Conservation (phyloP, 1,140 invertebrate genomes). For the Sipha flava region DNA sequence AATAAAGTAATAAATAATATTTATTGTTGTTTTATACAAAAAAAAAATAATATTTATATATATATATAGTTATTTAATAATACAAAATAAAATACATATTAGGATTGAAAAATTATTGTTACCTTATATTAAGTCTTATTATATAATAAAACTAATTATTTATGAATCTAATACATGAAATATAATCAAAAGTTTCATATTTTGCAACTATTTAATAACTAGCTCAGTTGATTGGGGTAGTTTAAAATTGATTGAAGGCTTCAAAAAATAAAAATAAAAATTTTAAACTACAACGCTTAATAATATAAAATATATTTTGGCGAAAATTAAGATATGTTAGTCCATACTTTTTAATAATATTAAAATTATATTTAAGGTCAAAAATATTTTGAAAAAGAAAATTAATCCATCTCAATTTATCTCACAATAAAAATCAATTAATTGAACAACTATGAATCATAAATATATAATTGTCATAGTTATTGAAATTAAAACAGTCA, state of each 20-base stretch:
- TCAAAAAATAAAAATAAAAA: neutral
- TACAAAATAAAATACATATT: constrained; percentile 29
- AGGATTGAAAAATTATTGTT: neutral
- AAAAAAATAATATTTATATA: constrained; percentile 9
- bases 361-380: neutral
- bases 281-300: neutral
- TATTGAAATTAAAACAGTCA: neutral
- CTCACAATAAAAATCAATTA: neutral
- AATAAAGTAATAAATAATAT: constrained; percentile 23
- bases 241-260: neutral
- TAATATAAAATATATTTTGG: neutral
- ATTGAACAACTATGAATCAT: neutral
- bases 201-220: neutral
- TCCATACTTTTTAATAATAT: neutral
- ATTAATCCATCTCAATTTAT: neutral
- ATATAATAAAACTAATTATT: neutral
- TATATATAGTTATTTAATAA: constrained; percentile 17
- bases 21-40: constrained; percentile 22
- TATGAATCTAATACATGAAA: neutral
- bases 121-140: neutral
- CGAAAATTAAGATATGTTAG: neutral
- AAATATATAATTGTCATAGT: neutral
- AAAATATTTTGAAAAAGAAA: neutral
- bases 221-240: neutral
- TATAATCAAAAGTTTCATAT: neutral